Base-by-base conservation (phyloP, 2,888 invertebrate genomes). In the Penaeus monodon region DNA sequence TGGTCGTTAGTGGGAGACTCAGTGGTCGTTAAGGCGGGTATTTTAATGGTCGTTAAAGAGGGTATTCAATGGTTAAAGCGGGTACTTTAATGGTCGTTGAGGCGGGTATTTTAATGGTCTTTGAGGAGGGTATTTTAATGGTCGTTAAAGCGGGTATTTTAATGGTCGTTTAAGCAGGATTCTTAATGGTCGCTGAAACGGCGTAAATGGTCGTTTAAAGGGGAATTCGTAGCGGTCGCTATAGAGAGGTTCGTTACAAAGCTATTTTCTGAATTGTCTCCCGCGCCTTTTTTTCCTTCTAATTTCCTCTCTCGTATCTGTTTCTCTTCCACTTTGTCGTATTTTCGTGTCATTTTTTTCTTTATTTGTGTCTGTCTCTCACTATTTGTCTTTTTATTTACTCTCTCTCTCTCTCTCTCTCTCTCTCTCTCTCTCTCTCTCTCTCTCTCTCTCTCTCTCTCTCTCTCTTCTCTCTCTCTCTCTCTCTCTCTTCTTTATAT, bases 381-480 rank as follows among this genome's bases (percentile, higher is more conserved):
- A 22, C 77, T 77, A 38, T 38, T 6, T 38, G 6, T 38, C 0
- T 38, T 38, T 38, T 38, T 38, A 38, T 38, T 38, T 4, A 3
- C 49, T 44, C 77, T 77, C 49, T 77, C 77, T 77, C 49, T 77
- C 77, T 77, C 49, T 77, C 77, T 77, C 49, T 77, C 49, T n/a
- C 7, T 77, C 77, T n/a, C 77, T 77, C 77, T 77, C 77, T 77
- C 77, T 77, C 77, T 33, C 29, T 76, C 12, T 10, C n/a, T 27
- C 57, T 63, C 27, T n/a, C 77, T 77, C 49, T 77, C n/a, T n/a
- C n/a, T n/a, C n/a, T n/a, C n/a, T n/a, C n/a, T 77, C 38, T 14
- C 44, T 44, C 38, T 44, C 77, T 38, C 49, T n/a, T 77, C 77
- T n/a, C 77, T 77, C 77, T 77, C 77, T 77, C 77, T 77, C 77